These are phyloP conservation scores for Triplophysa tibetana DNA, from an alignment of 2,113 vertebrate genomes.

Conservation along the genomic window DNA sequence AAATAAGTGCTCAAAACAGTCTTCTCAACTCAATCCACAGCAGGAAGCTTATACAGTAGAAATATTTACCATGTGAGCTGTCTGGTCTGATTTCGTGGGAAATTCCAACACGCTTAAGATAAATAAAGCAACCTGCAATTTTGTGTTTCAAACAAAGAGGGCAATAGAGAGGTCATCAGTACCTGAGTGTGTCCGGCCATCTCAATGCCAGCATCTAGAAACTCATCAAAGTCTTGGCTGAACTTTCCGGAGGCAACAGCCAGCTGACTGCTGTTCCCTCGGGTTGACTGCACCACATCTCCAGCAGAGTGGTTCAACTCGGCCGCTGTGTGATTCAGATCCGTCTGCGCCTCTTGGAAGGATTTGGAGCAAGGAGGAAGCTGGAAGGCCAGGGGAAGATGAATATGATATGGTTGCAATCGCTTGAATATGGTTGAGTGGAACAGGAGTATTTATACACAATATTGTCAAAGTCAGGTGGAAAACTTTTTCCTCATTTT, in stretches of 20 bases:
- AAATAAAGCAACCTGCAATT: too few species aligned
- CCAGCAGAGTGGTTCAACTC: conserved; percentile 97
- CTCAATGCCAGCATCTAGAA: conserved; percentile 96
- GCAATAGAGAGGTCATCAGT: conserved; percentile 16
- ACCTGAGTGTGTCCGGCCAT: conserved; percentile 99
- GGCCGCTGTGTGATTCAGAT: conserved; percentile 94
- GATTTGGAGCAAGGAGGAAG: conserved; percentile 91
- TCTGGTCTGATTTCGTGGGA: too few species aligned
- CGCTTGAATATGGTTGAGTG: background rate
- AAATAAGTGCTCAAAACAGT: too few species aligned
- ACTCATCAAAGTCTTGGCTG: conserved; percentile 97
- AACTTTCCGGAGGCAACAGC: conserved; percentile 95
- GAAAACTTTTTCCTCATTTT: too few species aligned
- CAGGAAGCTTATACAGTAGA: too few species aligned
- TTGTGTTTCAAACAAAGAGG: too few species aligned
- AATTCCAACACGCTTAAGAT: too few species aligned
- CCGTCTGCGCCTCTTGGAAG: conserved; percentile 97
- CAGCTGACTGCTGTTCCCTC: conserved; percentile 90
- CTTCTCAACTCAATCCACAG: too few species aligned
- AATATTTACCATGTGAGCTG: too few species aligned
- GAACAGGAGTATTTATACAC: background rate
- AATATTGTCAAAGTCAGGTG: too few species aligned
- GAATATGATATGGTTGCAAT: background rate
- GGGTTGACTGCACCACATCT: conserved; percentile 94
- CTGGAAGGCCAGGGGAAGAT: conserved; percentile 63